phyloP scores from a whole-genome alignment of 2,113 vertebrate genomes.

The Leuciscus idus region DNA sequence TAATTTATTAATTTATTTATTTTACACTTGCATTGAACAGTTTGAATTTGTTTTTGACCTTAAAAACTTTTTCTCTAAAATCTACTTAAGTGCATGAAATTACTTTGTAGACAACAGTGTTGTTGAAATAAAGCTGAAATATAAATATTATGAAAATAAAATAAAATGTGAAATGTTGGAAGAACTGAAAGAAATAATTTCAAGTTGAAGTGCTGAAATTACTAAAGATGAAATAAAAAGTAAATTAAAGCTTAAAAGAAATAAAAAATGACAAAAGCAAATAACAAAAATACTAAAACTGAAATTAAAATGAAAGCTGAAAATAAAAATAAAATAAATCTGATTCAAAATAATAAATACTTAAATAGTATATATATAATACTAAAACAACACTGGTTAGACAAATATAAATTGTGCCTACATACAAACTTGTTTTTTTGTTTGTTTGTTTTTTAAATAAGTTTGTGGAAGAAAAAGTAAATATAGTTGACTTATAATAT shows the following conservation, averaged over 20 bases:
- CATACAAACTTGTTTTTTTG: too few relatives aligned
- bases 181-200: neutral
- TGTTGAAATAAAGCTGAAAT: neutral
- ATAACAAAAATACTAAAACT: neutral
- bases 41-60: neutral
- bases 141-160: neutral
- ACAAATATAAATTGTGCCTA: too few relatives aligned
- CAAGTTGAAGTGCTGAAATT: neutral
- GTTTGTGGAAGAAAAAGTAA: too few relatives aligned
- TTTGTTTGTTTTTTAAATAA: too few relatives aligned
- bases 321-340: too few relatives aligned
- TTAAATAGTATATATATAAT: too few relatives aligned
- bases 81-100: neutral
- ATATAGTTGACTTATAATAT: too few relatives aligned
- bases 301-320: neutral
- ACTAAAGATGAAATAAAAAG: neutral
- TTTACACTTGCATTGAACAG: neutral
- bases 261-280: too few relatives aligned
- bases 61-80: neutral
- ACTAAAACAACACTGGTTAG: too few relatives aligned
- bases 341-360: too few relatives aligned
- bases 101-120: neutral
- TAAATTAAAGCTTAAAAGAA: neutral
- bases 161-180: neutral
- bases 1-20: too few relatives aligned